Evolutionary conservation across 2,113 vertebrate genomes (phyloP).

Genomic region (Hyaena hyaena): DNA sequence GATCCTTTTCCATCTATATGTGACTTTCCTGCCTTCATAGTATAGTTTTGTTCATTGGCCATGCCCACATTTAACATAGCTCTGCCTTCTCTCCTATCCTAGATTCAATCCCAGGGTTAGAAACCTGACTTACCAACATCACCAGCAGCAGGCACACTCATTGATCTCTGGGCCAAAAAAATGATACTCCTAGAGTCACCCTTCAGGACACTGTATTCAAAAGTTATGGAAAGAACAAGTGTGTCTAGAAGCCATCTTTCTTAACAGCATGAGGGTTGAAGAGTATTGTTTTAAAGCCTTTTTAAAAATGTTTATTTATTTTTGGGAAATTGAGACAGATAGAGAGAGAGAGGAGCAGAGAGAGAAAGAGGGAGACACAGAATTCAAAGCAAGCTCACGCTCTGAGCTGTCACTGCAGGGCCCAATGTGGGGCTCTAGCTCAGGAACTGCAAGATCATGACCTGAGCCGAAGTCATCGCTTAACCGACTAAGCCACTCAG

Average conservation of each 20-base stretch:
- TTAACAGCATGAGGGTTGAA: background rate
- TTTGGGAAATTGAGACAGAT: no score
- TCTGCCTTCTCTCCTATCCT: background rate
- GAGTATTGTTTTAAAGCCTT: background rate
- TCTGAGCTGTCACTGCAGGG: no score
- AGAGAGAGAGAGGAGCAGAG: no score
- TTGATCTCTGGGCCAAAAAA: conserved; percentile 5
- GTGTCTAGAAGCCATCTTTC: background rate
- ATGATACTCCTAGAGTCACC: background rate
- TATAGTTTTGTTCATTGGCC: background rate
- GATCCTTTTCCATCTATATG: background rate
- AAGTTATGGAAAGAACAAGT: background rate
- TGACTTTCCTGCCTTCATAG: background rate
- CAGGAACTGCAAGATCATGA: no score
- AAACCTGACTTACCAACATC: background rate
- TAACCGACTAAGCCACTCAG: no score
- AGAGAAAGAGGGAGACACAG: no score
- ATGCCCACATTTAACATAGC: background rate
- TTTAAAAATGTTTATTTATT: background rate
- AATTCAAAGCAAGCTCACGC: no score
- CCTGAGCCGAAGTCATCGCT: no score
- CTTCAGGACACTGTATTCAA: background rate
- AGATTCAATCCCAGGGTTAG: background rate
- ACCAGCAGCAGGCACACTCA: background rate
- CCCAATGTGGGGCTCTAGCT: no score